These are phyloP conservation scores for Spea multiplicata DNA, from an alignment of 2,113 vertebrate genomes.

Conservation along the genomic window DNA sequence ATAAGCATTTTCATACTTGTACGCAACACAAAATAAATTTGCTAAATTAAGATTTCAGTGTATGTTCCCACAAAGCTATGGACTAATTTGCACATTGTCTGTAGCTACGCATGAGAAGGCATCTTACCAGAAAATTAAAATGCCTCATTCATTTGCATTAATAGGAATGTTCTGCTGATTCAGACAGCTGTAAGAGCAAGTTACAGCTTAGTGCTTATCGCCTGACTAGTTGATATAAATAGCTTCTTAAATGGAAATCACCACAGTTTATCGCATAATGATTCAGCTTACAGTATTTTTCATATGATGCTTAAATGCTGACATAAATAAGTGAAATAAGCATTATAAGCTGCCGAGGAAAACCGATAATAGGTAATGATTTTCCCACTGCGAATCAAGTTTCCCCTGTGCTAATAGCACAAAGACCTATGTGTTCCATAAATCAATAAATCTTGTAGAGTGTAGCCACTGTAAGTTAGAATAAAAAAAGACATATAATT, in stretches of 20 bases:
- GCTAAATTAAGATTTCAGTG: not conserved
- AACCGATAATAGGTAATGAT: not conserved
- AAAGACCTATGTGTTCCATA: not conserved
- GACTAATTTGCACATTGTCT: not conserved
- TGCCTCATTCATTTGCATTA: not conserved
- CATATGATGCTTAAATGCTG: not conserved
- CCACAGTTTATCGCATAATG: not conserved
- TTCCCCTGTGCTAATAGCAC: not conserved
- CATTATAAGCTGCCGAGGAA: not conserved
- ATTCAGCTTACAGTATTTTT: not conserved
- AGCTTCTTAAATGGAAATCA: not conserved
- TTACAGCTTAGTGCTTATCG: not conserved
- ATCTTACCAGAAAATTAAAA: not conserved
- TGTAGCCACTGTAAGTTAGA: not conserved
- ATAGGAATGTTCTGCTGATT: not conserved
- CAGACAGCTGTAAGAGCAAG: not conserved
- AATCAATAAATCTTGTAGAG: not conserved
- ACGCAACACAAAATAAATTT: not conserved
- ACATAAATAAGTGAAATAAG: conserved; percentile 4
- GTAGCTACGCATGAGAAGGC: not conserved
- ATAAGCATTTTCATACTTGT: too few relatives aligned
- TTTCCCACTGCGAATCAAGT: not conserved
- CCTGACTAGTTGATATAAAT: conserved; percentile 5
- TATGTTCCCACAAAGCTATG: not conserved
- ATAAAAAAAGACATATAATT: not conserved